A percentile compares a stretch with the other conserved stretches of the same genome.
These are phyloP conservation scores for Hedya salicella DNA, from an alignment of 2,888 invertebrate species.

Conservation along the genomic window DNA sequence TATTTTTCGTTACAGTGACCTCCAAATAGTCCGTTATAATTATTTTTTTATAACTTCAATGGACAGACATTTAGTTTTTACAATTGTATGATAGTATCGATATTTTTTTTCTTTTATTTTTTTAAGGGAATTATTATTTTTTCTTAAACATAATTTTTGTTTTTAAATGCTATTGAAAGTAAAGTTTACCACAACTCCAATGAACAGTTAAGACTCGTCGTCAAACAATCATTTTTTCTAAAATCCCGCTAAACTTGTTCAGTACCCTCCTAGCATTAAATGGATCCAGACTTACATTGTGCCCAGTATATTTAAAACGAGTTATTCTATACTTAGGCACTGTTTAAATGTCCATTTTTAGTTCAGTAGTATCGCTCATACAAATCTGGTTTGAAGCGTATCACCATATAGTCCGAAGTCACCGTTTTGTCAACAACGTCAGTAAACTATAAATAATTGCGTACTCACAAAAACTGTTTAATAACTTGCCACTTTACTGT, in stretches of 20 bases:
- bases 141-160: too few relatives aligned
- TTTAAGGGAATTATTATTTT: too few relatives aligned
- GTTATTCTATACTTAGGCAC: conserved; percentile 1
- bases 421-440: background rate
- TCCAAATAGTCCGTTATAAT: too few relatives aligned
- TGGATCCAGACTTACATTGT: conserved; percentile 18
- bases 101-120: too few relatives aligned
- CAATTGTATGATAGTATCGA: too few relatives aligned
- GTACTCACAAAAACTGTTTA: conserved; percentile 14
- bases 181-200: too few relatives aligned
- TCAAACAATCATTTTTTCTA: conserved; percentile 28
- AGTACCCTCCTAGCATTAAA: conserved; percentile 1
- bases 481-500: conserved; percentile 1
- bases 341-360: conserved; percentile 26
- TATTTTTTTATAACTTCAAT: too few relatives aligned
- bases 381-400: conserved; percentile 5
- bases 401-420: conserved; percentile 1
- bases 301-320: conserved; percentile 18
- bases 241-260: conserved; percentile 22
- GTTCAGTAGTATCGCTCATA: conserved; percentile 19
- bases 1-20: too few relatives aligned
- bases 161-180: too few relatives aligned
- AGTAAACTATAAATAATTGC: conserved; percentile 4
- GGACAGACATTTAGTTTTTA: too few relatives aligned
- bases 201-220: background rate